These are phyloP conservation scores for Triplophysa tibetana DNA, from an alignment of 2,113 vertebrate genomes.

Conservation along the genomic window DNA sequence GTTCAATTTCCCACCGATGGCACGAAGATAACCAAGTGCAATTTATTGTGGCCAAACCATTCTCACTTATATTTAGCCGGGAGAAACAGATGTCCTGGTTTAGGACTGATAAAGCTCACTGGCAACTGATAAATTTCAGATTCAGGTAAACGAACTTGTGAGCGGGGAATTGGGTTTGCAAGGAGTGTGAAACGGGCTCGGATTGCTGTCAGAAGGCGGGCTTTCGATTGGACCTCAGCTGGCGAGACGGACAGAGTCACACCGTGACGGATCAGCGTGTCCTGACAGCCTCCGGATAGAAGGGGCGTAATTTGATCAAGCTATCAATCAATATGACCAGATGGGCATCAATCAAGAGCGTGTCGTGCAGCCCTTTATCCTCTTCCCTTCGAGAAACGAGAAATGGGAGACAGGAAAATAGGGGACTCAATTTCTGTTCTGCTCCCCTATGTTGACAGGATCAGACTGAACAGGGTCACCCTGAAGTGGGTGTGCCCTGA, in stretches of 20 bases:
- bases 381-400: neutral
- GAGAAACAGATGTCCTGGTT: conserved; percentile 34
- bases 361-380: conserved; percentile 7
- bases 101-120: conserved; percentile 19
- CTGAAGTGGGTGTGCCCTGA: conserved; percentile 24
- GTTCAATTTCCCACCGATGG: neutral
- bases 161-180: conserved; percentile 22
- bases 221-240: neutral
- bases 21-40: conserved; percentile 9
- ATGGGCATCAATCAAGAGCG: conserved; percentile 42
- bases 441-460: conserved; percentile 8
- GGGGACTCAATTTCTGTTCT: conserved; percentile 12
- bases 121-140: conserved; percentile 25
- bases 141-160: conserved; percentile 15
- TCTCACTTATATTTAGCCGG: conserved; percentile 12
- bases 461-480: conserved; percentile 31
- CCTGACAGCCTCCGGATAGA: conserved; percentile 45
- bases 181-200: conserved; percentile 21
- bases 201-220: conserved; percentile 6
- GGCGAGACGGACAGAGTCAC: conserved; percentile 16
- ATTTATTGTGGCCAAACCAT: conserved; percentile 15
- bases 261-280: conserved; percentile 52
- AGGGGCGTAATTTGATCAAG: conserved; percentile 50
- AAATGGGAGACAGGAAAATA: conserved; percentile 21
- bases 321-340: conserved; percentile 53